Evolutionary conservation across 2,797 vertebrate genomes (phyloP).

Genomic region (Enteromius thamalakanensis): DNA sequence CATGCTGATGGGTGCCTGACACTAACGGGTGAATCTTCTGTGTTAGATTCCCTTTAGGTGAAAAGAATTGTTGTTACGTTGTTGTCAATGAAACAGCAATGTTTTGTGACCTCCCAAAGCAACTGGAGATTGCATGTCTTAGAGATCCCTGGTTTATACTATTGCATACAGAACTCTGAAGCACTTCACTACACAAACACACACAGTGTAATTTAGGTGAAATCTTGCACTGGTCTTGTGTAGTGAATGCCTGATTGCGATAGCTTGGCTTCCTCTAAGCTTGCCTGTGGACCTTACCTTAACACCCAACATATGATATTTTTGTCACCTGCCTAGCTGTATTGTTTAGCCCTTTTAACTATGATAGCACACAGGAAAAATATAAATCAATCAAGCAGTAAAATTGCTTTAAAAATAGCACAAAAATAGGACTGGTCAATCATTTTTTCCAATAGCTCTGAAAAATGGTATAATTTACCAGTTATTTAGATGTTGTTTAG

Average conservation of each 20-base stretch:
- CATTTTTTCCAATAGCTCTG: not conserved
- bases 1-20: conserved; percentile 29
- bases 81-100: not conserved
- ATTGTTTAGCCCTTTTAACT: conserved; percentile 4
- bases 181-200: not conserved
- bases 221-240: conserved; percentile 68
- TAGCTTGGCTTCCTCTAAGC: conserved; percentile 65
- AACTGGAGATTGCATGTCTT: not conserved
- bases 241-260: conserved; percentile 67
- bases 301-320: not conserved
- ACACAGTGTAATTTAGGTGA: conserved; percentile 42
- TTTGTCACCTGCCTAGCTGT: not conserved
- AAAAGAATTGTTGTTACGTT: not conserved
- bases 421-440: conserved; percentile 4
- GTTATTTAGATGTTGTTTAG: not conserved
- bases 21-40: conserved; percentile 8
- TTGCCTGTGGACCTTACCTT: conserved; percentile 67
- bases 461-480: not conserved
- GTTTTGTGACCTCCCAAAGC: not conserved
- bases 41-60: conserved; percentile 6
- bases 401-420: conserved; percentile 4
- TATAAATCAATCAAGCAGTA: not conserved
- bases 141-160: not conserved
- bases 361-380: not conserved
- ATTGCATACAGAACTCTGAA: not conserved